Evolutionary conservation across 1,140 invertebrate genomes (phyloP).

Genomic region (Orchestia grillus): DNA sequence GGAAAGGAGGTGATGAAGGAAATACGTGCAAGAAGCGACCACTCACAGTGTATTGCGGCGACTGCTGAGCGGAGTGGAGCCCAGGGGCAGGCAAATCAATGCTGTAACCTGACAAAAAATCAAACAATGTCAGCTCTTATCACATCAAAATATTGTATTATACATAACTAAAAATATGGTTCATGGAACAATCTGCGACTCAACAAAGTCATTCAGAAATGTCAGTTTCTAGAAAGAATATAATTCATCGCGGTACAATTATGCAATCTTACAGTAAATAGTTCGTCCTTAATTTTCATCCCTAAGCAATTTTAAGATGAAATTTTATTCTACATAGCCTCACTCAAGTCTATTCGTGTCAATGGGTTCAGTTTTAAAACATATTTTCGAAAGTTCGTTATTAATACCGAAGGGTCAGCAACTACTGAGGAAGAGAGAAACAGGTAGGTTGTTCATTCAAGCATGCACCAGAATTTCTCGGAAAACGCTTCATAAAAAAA

Average conservation of each 20-base stretch:
- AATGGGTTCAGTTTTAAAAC: neutral
- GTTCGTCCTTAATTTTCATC: neutral
- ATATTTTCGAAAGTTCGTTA: neutral
- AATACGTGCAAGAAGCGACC: neutral
- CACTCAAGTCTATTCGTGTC: neutral
- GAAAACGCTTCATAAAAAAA: neutral
- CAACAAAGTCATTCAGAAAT: neutral
- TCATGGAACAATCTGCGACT: neutral
- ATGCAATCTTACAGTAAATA: neutral
- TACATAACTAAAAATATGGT: neutral
- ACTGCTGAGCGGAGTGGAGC: neutral
- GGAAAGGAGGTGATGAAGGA: neutral
- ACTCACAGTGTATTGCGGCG: constrained; percentile 14
- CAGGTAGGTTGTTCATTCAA: neutral
- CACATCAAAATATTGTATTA: neutral
- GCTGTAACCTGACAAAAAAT: neutral
- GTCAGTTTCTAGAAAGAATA: neutral
- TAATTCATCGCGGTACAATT: neutral
- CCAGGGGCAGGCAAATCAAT: neutral
- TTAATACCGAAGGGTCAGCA: neutral
- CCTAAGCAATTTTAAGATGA: neutral
- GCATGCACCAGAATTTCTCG: neutral
- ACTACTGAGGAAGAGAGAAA: neutral
- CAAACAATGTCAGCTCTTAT: neutral
- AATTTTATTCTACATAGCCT: neutral